Base-by-base conservation (phyloP, 2,113 vertebrate genomes). In the Anas platyrhynchos region DNA sequence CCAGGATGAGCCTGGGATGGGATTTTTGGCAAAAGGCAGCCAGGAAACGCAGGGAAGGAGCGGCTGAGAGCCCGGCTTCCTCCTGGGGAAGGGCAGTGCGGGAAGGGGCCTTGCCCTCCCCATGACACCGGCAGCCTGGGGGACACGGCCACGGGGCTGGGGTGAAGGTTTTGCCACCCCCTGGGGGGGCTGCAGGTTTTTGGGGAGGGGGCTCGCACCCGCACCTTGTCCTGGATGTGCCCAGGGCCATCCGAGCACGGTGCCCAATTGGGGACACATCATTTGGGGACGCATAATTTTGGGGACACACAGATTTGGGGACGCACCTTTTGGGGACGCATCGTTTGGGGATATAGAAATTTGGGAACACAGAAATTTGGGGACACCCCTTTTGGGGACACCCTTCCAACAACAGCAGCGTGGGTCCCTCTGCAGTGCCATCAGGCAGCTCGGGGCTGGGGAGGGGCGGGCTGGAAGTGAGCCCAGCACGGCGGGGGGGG, bases 41-140 rank as follows among this genome's bases (percentile, higher is more conserved):
- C 94, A 93, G 94, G 95, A 96, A 95, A 85, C 74, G 89, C 86
- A 67, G 95, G 86, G 81, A 72, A 67, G 2, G 89, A 86, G 26
- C 92, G 14, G 81, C 8, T 2, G 15, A 2, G 20, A 20, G 15
- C 79, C 52, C 2, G 18, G 84, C 73, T 95, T 93, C 94, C 93
- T 94, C 74, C 23, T 7, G 7, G 62, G 63, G 63, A 77, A 61
- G 44, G 69, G 76, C 5, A 1, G 61, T 4, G 3, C 3, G 8
- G 75, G 56, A 90, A 69, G 86, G 27, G 72, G 38, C 93, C 83
- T 2, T 36, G 32, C 3, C 5, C 3, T 0, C 5, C 73, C 67
- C 23, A 41, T 2, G 1, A 3, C 4, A 21, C 16, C 10, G 2
- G 3, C 50, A 2, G 85, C 15, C 11, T 34, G 76, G 11, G 66